Base-by-base conservation (phyloP, 2,888 invertebrate species). In the Rhagonycha fulva region DNA sequence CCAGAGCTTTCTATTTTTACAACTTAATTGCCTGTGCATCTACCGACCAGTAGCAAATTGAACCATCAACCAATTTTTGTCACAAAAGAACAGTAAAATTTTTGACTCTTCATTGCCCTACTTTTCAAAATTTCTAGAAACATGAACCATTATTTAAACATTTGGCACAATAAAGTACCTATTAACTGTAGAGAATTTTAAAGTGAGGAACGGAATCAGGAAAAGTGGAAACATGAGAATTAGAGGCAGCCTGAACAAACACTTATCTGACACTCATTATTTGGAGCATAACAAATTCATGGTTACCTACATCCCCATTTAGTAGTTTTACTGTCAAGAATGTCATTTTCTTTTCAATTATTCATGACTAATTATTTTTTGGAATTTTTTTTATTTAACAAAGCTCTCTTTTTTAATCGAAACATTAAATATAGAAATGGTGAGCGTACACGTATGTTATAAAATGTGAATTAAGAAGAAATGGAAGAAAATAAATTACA, bases 161-260 rank as follows among this genome's bases (percentile, higher is more conserved):
- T 63, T 71, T 66, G 63, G 63, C 26, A 24, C 24, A 66, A 66
- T 66, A 66, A 66, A 66, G 12, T 61, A 14, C 14, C 7, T 14
- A 47, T 7, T 32, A 71, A 28, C 72, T 71, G n/a, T 9, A 32
- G 0, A 47, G 47, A 47, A 47, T 47, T 47, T 47, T 47, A 47
- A 47, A 47, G 12, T 47, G 47, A 5, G 74, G 70, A 70, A 78
- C 71, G 75, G 69, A 73, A 72, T 74, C 78, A 76, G 77, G 78
- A 80, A 75, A 75, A 74, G 79, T 72, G 76, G 79, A 78, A 74
- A 79, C 76, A 78, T 76, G 80, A 84, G 84, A 84, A 85, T 84
- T 85, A 84, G 81, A 80, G 80, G 80, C 76, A 82, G 82, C 82
- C 83, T 84, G 77, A 79, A 83, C 82, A 85, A 85, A 85, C 84